Percentiles rank a stretch among this genome's conserved stretches.
Conservation (phyloP, 1,140 invertebrate species). For the Gonioctena quinquepunctata region DNA sequence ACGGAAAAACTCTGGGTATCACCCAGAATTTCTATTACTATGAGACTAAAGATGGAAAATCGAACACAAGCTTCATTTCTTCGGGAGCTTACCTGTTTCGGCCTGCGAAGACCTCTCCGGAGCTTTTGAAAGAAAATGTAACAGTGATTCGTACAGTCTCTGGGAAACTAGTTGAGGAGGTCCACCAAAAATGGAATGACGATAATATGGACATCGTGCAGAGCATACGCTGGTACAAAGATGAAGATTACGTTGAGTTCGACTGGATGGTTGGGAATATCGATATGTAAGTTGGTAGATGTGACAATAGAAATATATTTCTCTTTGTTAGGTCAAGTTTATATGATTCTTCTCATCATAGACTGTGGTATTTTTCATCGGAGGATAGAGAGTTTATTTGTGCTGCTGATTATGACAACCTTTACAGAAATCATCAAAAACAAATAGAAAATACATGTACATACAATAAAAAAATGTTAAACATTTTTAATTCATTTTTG, state of each 20-base stretch:
- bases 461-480: no score
- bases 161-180: conserved; percentile 63
- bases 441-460: no score
- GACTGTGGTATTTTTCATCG: no score
- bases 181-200: conserved; percentile 64
- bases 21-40: conserved; percentile 71
- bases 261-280: conserved; percentile 78
- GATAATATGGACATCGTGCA: conserved; percentile 62
- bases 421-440: no score
- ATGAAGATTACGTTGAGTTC: conserved; percentile 61
- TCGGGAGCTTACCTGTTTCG: conserved; percentile 89
- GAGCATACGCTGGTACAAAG: conserved; percentile 63
- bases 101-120: conserved; percentile 54
- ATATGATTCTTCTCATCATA: no score
- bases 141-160: background rate
- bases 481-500: no score
- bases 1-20: conserved; percentile 59
- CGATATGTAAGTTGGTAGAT: conserved; percentile 69
- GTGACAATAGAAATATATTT: no score
- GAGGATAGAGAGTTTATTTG: no score
- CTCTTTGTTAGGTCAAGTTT: no score
- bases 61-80: background rate
- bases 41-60: conserved; percentile 54
- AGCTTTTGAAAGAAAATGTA: conserved; percentile 14
- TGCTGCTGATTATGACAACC: no score